Base-by-base conservation (phyloP, 1,140 invertebrate genomes). In the Aphaenogaster rudis region DNA sequence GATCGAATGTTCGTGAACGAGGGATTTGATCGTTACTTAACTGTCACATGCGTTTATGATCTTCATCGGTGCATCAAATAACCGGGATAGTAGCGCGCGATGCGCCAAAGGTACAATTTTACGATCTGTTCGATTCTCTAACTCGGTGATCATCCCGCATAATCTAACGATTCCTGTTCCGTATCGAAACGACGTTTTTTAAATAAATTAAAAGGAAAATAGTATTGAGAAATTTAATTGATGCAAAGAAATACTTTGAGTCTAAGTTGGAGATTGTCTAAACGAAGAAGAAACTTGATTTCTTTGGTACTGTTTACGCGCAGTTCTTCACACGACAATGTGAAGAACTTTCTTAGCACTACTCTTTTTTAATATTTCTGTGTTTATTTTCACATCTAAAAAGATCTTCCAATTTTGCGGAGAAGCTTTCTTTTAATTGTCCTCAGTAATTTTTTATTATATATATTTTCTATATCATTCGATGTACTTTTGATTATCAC, bases 1-100 rank as follows among this genome's bases (percentile, higher is more conserved):
- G 77, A 80, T 52, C 71, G 88, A 36, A 66, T 78, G 77, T 66
- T 71, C 80, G 50, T 50, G 69, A 21, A 80, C 33, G 61, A 80
- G 52, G 42, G 50, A 74, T 82, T 48, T 50, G 17, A 74, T 59
- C 67, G 39, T 82, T 82, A 59, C 52, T 82, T 61, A 74, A 59
- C 54, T 57, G 66, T 69, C 78, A n/a, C 61, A 67, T 17, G 33
- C 17, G n/a, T 57, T 59, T 33, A 61, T 33, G 13, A 21, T 61
- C 39, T 42, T 72, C 52, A 45, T 72, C 9, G 66, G 11, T 21
- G 50, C n/a, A 59, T 71, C 79, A 33, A 72, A 59, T 71, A 57
- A 81, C 11, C 28, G 17, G 28, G 13, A 79, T 36, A 50, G 28
- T 36, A 50, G 28, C 52, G 39, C 50, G 52, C 28, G 13, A 61